phyloP scores from a whole-genome alignment of 2,113 vertebrate species.

The Tor tambroides region DNA sequence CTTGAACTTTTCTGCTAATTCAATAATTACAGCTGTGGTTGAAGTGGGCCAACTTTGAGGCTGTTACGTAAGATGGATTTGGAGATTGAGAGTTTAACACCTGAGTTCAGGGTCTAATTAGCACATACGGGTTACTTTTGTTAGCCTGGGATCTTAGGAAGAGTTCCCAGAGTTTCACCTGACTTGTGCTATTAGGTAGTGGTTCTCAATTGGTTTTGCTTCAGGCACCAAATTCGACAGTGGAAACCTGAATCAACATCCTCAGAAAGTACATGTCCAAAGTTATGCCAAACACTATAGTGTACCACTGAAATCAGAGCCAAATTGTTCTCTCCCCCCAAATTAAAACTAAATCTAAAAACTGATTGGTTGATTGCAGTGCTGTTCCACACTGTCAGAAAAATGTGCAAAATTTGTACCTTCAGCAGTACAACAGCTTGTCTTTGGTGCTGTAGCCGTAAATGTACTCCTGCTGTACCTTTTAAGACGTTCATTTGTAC shows the following conservation, averaged over 20 bases:
- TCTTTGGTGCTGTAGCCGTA: background rate
- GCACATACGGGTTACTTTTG: constrained; percentile 79
- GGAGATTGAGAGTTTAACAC: constrained; percentile 81
- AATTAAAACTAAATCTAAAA: background rate
- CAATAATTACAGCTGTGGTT: constrained; percentile 94
- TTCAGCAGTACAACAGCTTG: background rate
- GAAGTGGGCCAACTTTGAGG: constrained; percentile 81
- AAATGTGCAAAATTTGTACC: background rate
- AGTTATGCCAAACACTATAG: background rate
- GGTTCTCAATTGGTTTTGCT: background rate
- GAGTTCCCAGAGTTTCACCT: constrained; percentile 78
- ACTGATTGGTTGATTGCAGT: background rate
- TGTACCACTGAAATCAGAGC: background rate
- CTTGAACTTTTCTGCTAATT: constrained; percentile 97
- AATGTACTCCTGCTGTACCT: background rate
- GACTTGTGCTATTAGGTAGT: constrained; percentile 32
- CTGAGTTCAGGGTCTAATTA: constrained; percentile 88
- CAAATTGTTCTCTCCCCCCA: background rate
- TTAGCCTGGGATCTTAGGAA: constrained; percentile 75
- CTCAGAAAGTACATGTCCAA: background rate
- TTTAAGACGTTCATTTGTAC: background rate
- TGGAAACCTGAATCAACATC: background rate
- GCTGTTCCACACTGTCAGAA: background rate
- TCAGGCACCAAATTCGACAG: background rate
- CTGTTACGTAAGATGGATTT: constrained; percentile 81